Evolutionary conservation across 2,888 invertebrate species (phyloP).

Genomic region (Stratiomys singularior): DNA sequence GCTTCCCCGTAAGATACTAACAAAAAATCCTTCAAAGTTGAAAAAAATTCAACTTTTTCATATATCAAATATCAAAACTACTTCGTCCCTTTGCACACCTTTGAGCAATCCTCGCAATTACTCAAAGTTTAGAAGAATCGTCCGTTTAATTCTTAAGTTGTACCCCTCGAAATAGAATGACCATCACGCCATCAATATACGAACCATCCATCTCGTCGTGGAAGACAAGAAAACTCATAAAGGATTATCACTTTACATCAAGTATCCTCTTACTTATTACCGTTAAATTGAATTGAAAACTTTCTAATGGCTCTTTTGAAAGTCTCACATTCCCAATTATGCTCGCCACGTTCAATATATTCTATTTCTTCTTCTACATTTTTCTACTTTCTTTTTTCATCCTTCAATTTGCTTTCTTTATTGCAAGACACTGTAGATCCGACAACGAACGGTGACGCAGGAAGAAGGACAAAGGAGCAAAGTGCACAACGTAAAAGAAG

Average conservation of each 20-base stretch:
- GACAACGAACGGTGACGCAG: background rate
- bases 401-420: background rate
- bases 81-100: no score
- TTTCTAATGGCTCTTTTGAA: conserved; percentile 21
- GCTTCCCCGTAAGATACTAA: no score
- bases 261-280: conserved; percentile 36
- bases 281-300: conserved; percentile 42
- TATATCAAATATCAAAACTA: no score
- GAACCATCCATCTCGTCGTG: background rate
- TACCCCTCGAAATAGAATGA: background rate
- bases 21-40: no score
- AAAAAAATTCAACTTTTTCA: no score
- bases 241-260: conserved; percentile 37
- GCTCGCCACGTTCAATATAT: conserved; percentile 15
- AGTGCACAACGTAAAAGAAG: background rate
- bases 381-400: background rate
- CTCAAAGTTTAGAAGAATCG: no score
- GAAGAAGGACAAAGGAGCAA: background rate
- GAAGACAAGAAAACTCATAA: conserved; percentile 15
- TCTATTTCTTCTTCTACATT: background rate
- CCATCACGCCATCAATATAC: background rate
- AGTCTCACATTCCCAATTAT: conserved; percentile 42
- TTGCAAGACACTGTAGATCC: background rate
- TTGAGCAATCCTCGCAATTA: no score
- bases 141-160: background rate